These are phyloP conservation scores for Alexandromys fortis DNA, from an alignment of 2,113 vertebrate species.

Conservation along the genomic window DNA sequence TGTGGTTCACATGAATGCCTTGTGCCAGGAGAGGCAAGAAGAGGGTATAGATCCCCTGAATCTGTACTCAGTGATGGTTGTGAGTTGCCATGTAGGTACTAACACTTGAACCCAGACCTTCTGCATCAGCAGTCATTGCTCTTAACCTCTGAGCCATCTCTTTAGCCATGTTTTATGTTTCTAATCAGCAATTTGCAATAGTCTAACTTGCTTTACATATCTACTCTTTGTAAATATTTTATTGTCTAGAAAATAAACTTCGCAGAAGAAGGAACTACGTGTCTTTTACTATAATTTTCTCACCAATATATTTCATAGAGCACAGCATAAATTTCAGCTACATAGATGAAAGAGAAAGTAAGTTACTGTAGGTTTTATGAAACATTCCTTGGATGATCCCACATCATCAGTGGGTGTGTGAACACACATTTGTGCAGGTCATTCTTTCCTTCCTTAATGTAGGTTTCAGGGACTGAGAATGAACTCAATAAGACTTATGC, in stretches of 20 bases:
- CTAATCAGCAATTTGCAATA: background rate
- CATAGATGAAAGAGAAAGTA: background rate
- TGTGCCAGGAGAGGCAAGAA: background rate
- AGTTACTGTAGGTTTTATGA: background rate
- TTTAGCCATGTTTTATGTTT: background rate
- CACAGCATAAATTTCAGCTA: background rate
- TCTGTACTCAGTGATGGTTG: background rate
- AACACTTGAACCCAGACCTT: background rate
- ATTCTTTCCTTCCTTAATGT: background rate
- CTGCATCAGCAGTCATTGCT: background rate
- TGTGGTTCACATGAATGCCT: background rate
- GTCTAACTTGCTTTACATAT: background rate
- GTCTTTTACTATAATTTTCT: background rate
- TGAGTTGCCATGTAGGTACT: background rate
- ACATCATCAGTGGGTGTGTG: too few relatives aligned
- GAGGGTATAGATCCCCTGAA: background rate
- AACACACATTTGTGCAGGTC: background rate
- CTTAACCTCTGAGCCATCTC: background rate
- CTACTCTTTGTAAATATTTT: background rate
- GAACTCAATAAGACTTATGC: background rate
- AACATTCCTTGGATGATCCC: background rate
- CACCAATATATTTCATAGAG: background rate
- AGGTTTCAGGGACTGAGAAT: background rate
- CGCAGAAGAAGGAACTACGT: background rate
- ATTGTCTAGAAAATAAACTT: background rate